phyloP scores from a whole-genome alignment of 2,113 vertebrate species.

The Dinomys branickii region DNA sequence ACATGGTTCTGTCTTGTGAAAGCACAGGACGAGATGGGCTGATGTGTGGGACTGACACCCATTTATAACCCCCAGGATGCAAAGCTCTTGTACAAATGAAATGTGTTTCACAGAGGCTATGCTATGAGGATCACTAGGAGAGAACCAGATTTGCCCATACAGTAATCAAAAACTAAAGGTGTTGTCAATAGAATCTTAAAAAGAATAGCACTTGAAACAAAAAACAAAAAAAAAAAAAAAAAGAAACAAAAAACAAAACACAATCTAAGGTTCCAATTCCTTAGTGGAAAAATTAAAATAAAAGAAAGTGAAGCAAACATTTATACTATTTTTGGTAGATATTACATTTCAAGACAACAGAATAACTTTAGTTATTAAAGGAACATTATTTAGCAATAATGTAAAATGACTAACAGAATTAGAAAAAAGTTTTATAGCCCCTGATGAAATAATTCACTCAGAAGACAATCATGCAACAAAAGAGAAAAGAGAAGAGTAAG shows the following conservation, averaged over 20 bases:
- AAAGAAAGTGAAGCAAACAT: conserved; percentile 56
- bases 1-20: not conserved
- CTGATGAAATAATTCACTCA: conserved; percentile 33
- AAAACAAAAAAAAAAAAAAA: no score
- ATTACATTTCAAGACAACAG: conserved; percentile 47
- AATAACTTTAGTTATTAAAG: conserved; percentile 34
- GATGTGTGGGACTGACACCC: not conserved
- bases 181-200: not conserved
- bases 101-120: not conserved
- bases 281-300: conserved; percentile 55
- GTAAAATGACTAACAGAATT: conserved; percentile 42
- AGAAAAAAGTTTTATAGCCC: not conserved
- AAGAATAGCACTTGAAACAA: not conserved
- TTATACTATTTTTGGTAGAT: conserved; percentile 30
- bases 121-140: not conserved
- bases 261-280: conserved; percentile 7
- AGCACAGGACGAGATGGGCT: not conserved
- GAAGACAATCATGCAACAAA: not conserved
- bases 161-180: conserved; percentile 27
- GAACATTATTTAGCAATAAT: conserved; percentile 46
- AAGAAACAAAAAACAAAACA: not conserved
- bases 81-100: conserved; percentile 10
- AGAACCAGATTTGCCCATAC: not conserved
- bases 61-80: not conserved
- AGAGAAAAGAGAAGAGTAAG: not conserved